A percentile compares a stretch with the other conserved stretches of the same genome.
Evolutionary conservation across 2,797 vertebrate genomes (phyloP).

Genomic region (Allochrocebus solatus): DNA sequence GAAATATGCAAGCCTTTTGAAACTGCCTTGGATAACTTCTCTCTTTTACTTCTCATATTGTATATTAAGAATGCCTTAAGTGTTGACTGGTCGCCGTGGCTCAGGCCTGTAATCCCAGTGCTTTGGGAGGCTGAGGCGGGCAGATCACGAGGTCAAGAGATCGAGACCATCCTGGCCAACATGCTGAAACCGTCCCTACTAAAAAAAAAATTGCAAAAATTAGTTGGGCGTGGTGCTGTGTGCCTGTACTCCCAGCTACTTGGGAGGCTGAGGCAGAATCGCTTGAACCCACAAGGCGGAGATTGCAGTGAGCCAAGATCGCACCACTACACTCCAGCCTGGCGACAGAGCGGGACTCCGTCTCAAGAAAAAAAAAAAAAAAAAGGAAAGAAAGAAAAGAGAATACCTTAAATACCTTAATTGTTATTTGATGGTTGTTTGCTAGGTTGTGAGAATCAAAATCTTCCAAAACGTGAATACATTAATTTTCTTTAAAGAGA

Average conservation of each 20-base stretch:
- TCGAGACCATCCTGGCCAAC: background rate
- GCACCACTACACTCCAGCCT: background rate
- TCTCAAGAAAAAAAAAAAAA: background rate
- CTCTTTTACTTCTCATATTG: background rate
- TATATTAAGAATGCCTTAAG: background rate
- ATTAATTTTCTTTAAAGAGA: background rate
- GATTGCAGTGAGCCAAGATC: background rate
- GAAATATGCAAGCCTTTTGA: constrained; percentile 25
- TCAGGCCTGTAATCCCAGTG: background rate
- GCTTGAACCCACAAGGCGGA: background rate
- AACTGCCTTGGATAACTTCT: background rate
- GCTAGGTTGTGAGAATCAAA: background rate
- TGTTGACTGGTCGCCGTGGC: background rate
- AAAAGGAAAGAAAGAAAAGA: background rate
- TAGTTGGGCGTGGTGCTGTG: background rate
- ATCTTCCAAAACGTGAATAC: background rate
- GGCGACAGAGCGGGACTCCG: background rate
- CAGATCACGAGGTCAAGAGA: background rate
- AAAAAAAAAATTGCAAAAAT: background rate
- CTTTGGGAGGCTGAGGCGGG: background rate
- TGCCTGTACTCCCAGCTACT: background rate
- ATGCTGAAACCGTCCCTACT: background rate
- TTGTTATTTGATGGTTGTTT: constrained; percentile 1
- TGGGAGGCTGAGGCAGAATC: background rate
- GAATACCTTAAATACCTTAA: background rate